Evolutionary conservation across 1,140 invertebrate genomes (phyloP), one percentile per base, ranked within the genome.

Genomic region (Trichonephila inaurata): DNA sequence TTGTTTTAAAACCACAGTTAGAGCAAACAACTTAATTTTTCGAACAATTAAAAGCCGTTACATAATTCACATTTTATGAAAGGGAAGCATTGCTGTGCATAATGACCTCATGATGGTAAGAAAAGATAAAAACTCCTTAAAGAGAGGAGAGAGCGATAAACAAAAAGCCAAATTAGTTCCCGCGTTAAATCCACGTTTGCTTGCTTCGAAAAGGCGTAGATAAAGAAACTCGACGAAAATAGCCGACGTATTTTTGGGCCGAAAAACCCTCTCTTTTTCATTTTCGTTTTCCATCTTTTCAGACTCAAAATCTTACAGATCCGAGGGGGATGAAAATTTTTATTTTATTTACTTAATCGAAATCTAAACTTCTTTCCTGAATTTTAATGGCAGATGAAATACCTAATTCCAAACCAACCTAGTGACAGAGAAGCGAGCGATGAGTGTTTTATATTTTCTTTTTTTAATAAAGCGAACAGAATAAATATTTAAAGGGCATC

Each of bases 211-310:
- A 69, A 72, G 12, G 88, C 66, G 64, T 51, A 89, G 88, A 28
- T 89, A 77, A 89, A 66, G 66, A 77, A 85, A 89, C 83, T 77
- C 64, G 88, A 89, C 88, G 66, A 89, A 89, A 89, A 89, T 89
- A 89, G 77, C 88, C 61, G 44, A 44, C 40, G 64, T 89, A 89
- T 72, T 89, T 83, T 89, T 62, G 88, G 88, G 61, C 66, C 21
- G 62, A 89, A 72, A 40, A 62, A 51, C 64, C 51, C 64, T 24
- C 83, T 58, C 83, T 24, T 85, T 77, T 77, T 77, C 72, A 40
- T 77, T 64, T 87, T 87, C 61, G n/a, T 60, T 87, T 87, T 87
- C 64, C 85, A 62, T 24, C 85, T 87, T 87, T 87, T 87, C 28
- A 77, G 72, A 18, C 72, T 77, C 72, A 77, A 77, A 77, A 77